Conservation (phyloP, 2,797 vertebrate species). For the Myotis myotis region DNA sequence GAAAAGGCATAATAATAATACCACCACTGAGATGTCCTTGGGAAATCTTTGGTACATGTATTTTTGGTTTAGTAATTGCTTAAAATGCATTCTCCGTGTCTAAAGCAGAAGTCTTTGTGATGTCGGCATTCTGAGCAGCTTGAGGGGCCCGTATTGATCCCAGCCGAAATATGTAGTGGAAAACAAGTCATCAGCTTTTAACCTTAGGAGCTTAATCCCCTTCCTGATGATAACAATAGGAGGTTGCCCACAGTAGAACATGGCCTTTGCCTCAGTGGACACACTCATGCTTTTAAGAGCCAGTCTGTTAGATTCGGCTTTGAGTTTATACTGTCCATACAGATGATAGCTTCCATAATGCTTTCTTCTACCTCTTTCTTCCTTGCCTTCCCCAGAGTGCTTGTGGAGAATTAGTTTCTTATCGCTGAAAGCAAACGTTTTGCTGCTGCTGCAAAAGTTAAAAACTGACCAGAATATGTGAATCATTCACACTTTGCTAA, state of each 20-base stretch:
- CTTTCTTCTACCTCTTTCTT: not conserved
- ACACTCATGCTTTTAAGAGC: constrained; percentile 1
- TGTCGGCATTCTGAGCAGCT: not conserved
- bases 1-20: not conserved
- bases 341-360: not conserved
- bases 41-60: not conserved
- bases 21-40: not conserved
- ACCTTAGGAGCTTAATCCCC: not conserved
- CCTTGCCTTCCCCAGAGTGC: not conserved
- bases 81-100: not conserved
- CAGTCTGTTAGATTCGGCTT: not conserved
- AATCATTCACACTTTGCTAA: not conserved
- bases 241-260: not conserved
- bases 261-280: not conserved
- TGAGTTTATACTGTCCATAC: not conserved
- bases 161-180: not conserved
- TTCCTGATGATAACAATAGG: not conserved
- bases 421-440: constrained; percentile 47
- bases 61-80: not conserved
- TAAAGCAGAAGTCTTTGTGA: not conserved
- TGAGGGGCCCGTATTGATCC: not conserved
- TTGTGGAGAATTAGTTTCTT: constrained; percentile 15
- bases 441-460: constrained; percentile 44
- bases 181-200: not conserved
- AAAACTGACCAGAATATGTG: constrained; percentile 19